These are phyloP conservation scores for Cryptocephalus primarius DNA, from an alignment of 2,888 invertebrate species.

Conservation along the genomic window DNA sequence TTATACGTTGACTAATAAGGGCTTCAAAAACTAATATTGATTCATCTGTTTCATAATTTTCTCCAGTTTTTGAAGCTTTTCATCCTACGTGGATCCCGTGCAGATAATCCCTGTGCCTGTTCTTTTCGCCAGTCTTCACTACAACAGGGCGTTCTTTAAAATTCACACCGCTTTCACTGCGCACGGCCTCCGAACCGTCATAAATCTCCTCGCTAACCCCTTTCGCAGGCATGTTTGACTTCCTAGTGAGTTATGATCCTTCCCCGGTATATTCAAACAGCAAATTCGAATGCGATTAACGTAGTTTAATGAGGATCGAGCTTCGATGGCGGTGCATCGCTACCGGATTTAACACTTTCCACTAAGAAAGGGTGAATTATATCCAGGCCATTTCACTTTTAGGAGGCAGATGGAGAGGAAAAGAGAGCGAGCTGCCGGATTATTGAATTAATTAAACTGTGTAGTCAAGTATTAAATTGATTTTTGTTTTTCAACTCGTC, in stretches of 20 bases:
- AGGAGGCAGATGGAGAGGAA: conserved; percentile 7
- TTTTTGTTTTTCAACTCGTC: neutral
- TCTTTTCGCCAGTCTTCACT: too few relatives aligned
- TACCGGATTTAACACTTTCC: conserved; percentile 12
- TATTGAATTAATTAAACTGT: neutral
- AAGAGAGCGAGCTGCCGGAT: neutral
- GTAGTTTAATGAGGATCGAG: conserved; percentile 29
- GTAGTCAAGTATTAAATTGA: neutral
- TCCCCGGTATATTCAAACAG: conserved; percentile 26
- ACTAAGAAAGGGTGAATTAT: conserved; percentile 16
- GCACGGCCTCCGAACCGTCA: conserved; percentile 24
- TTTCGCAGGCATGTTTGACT: conserved; percentile 28
- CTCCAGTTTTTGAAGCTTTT: too few relatives aligned
- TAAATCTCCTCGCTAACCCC: conserved; percentile 25
- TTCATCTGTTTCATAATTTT: too few relatives aligned
- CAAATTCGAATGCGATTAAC: conserved; percentile 35
- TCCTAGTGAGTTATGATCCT: conserved; percentile 30
- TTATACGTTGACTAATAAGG: too few relatives aligned
- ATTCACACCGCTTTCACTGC: conserved; percentile 28
- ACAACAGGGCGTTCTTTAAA: conserved; percentile 5
- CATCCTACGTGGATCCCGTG: too few relatives aligned
- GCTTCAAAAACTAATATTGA: too few relatives aligned
- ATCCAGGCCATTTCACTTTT: conserved; percentile 11
- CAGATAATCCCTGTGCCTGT: too few relatives aligned
- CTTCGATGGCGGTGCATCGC: neutral